Evolutionary conservation across 2,888 invertebrate species (phyloP).

Genomic region (Tachina grossa): DNA sequence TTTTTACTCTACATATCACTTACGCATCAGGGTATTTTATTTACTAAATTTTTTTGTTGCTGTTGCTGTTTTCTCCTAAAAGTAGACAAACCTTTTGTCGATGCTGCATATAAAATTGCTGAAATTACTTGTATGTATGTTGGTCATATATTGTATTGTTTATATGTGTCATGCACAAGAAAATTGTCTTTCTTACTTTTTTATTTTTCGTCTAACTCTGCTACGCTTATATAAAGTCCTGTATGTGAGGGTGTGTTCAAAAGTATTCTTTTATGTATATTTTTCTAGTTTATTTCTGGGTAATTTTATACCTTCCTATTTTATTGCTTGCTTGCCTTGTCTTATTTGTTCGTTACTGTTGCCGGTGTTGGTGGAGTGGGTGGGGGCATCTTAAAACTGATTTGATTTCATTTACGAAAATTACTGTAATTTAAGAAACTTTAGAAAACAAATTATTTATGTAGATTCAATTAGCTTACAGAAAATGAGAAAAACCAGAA

Average conservation of each 20-base stretch:
- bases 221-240: neutral
- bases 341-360: constrained; percentile 7
- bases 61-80: constrained; percentile 40
- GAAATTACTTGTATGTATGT: constrained; percentile 54
- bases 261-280: constrained; percentile 7
- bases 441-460: constrained; percentile 61
- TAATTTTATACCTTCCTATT: constrained; percentile 49
- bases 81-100: constrained; percentile 46
- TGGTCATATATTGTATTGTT: constrained; percentile 56
- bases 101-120: constrained; percentile 64
- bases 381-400: constrained; percentile 42
- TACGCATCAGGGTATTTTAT: constrained; percentile 64
- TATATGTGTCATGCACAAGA: constrained; percentile 41
- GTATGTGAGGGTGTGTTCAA: neutral
- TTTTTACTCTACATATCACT: constrained; percentile 53
- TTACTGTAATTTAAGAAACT: constrained; percentile 59
- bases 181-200: constrained; percentile 44
- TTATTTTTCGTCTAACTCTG: neutral
- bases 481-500: constrained; percentile 15
- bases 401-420: constrained; percentile 58
- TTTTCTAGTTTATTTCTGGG: constrained; percentile 36
- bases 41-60: constrained; percentile 22
- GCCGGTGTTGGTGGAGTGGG: neutral
- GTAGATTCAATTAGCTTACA: constrained; percentile 54
- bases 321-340: neutral